Conservation (phyloP, 2,113 vertebrate species). For the Takifugu flavidus region DNA sequence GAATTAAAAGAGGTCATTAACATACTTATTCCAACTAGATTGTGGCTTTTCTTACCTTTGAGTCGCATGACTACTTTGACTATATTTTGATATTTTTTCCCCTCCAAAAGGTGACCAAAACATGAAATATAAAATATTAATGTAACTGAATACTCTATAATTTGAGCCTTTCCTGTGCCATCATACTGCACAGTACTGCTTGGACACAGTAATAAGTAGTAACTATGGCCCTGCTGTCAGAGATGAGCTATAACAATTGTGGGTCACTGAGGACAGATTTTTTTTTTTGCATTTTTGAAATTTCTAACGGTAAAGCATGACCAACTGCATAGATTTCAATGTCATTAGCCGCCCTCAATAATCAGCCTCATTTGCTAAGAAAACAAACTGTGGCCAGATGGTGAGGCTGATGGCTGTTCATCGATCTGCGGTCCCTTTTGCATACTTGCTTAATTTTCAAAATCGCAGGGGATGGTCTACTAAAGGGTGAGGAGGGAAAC, state of each 20-base stretch:
- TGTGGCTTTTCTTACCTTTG: too few species aligned
- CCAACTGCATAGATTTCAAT: slow-evolving; percentile 55
- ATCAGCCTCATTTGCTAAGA: slow-evolving; percentile 75
- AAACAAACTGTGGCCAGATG: slow-evolving; percentile 76
- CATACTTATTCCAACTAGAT: too few species aligned
- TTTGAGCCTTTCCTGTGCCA: too few species aligned
- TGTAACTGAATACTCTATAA: too few species aligned
- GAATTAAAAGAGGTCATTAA: too few species aligned
- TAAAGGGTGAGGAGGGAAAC: slow-evolving; percentile 39
- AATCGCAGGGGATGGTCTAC: slow-evolving; percentile 49
- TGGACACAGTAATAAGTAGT: not conserved
- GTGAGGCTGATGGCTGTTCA: slow-evolving; percentile 65
- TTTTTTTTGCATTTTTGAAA: slow-evolving; percentile 34
- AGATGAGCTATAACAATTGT: not conserved
- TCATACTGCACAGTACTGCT: not conserved
- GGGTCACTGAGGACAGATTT: not conserved
- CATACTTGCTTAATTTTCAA: slow-evolving; percentile 54
- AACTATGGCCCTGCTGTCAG: not conserved
- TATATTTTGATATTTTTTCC: too few species aligned
- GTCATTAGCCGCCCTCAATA: slow-evolving; percentile 66
- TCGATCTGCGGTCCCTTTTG: slow-evolving; percentile 70
- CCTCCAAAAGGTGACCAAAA: too few species aligned
- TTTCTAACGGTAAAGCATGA: slow-evolving; percentile 52
- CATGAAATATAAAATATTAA: too few species aligned
- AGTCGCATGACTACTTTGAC: too few species aligned